phyloP scores from a whole-genome alignment of 1,140 invertebrate species.

The Penaeus japonicus region DNA sequence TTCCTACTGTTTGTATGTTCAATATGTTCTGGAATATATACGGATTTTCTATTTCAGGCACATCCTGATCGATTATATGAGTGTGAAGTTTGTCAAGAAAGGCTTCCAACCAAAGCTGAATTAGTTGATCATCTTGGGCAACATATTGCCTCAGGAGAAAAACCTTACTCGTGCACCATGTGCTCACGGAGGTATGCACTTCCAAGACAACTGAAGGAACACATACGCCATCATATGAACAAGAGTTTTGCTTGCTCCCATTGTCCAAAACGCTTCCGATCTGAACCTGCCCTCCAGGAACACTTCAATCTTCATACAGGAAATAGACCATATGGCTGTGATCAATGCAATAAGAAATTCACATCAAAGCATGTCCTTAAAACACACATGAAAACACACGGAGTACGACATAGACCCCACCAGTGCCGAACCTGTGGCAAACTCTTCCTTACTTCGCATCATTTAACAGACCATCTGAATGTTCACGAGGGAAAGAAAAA shows the following conservation, averaged over 20 bases:
- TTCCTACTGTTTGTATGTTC: too few relatives aligned
- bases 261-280: constrained; percentile 70
- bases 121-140: constrained; percentile 74
- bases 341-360: constrained; percentile 75
- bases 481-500: constrained; percentile 62
- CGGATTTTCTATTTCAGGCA: constrained; percentile 40
- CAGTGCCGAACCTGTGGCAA: constrained; percentile 75
- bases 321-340: constrained; percentile 73
- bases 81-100: constrained; percentile 75
- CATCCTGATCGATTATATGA: constrained; percentile 69
- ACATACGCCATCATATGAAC: constrained; percentile 57
- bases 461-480: constrained; percentile 63
- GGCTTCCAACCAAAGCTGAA: constrained; percentile 72
- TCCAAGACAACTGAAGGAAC: constrained; percentile 73
- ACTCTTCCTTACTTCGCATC: constrained; percentile 78
- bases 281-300: constrained; percentile 68
- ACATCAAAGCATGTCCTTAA: constrained; percentile 80
- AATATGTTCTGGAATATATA: not conserved
- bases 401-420: constrained; percentile 73
- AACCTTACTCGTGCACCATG: constrained; percentile 73
- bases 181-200: constrained; percentile 74
- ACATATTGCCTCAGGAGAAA: constrained; percentile 71
- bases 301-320: constrained; percentile 78
- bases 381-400: constrained; percentile 78
- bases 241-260: constrained; percentile 55